phyloP scores from a whole-genome alignment of 2,888 invertebrate species.

The Arctia plantaginis region DNA sequence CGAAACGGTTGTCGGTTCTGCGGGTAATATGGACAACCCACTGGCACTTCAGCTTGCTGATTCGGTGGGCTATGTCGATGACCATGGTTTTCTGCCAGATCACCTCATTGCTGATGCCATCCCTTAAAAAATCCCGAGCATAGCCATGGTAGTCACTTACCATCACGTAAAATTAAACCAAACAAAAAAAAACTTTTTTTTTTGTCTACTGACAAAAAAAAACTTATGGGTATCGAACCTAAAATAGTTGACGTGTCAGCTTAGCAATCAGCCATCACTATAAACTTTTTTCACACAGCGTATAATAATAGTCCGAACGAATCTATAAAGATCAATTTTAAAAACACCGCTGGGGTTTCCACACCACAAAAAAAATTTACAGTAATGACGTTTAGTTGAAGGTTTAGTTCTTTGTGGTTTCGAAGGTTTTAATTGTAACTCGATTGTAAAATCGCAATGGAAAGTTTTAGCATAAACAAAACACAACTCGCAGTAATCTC shows the following conservation, averaged over 20 bases:
- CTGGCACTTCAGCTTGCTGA: too few relatives aligned
- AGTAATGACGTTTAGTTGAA: not conserved
- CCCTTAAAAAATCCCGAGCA: too few relatives aligned
- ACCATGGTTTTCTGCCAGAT: too few relatives aligned
- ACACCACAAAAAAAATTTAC: not conserved
- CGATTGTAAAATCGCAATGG: not conserved
- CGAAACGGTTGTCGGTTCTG: too few relatives aligned
- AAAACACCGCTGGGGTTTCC: not conserved
- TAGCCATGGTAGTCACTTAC: too few relatives aligned
- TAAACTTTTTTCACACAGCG: not conserved
- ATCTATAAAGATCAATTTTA: not conserved
- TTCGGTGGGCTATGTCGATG: too few relatives aligned
- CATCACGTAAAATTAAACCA: too few relatives aligned
- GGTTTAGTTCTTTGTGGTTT: not conserved
- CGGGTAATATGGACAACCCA: too few relatives aligned
- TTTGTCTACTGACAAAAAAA: too few relatives aligned
- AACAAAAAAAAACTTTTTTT: too few relatives aligned
- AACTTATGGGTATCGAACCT: not conserved
- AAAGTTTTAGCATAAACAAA: conserved; percentile 4
- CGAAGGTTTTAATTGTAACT: not conserved
- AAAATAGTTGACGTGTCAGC: not conserved
- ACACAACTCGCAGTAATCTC: not conserved
- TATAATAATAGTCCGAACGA: not conserved
- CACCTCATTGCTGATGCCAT: too few relatives aligned
- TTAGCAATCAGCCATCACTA: not conserved